Percentiles rank a stretch among this genome's conserved stretches.
Conservation (phyloP, 1,140 invertebrate genomes). For the Hylaeus anthracinus region DNA sequence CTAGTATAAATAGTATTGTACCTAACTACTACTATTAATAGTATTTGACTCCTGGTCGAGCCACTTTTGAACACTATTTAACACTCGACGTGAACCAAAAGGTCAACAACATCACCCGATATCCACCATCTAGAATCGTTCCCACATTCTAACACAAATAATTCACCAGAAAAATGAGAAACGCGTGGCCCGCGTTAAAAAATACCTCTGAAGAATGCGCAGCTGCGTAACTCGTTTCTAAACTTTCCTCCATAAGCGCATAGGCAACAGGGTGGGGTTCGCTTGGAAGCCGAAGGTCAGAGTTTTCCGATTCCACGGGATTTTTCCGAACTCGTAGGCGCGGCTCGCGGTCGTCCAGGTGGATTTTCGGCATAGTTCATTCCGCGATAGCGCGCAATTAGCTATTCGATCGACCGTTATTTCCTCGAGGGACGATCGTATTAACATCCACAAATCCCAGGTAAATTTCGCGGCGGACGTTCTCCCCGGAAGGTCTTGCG, state of each 20-base stretch:
- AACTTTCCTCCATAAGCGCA: neutral
- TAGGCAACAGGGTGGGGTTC: slow-evolving; percentile 14
- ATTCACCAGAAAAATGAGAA: too few relatives aligned
- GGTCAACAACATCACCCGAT: too few relatives aligned
- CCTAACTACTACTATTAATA: too few relatives aligned
- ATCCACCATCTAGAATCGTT: too few relatives aligned
- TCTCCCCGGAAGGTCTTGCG: neutral
- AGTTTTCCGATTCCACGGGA: slow-evolving; percentile 27
- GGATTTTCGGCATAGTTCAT: neutral
- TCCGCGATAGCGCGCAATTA: neutral
- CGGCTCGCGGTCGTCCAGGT: neutral
- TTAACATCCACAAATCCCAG: neutral
- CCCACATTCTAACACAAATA: too few relatives aligned
- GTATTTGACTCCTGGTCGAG: too few relatives aligned
- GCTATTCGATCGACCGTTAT: slow-evolving; percentile 20
- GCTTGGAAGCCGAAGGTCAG: neutral
- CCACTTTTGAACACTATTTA: too few relatives aligned
- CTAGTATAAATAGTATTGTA: too few relatives aligned
- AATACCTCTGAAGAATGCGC: too few relatives aligned
- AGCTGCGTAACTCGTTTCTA: too few relatives aligned
- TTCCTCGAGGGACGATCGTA: neutral
- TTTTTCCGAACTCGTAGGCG: slow-evolving; percentile 12
- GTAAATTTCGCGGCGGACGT: neutral
- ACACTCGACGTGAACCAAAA: too few relatives aligned
- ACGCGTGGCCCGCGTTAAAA: too few relatives aligned